Conservation (phyloP, 2,888 invertebrate genomes). For the Ceriagrion tenellum region DNA sequence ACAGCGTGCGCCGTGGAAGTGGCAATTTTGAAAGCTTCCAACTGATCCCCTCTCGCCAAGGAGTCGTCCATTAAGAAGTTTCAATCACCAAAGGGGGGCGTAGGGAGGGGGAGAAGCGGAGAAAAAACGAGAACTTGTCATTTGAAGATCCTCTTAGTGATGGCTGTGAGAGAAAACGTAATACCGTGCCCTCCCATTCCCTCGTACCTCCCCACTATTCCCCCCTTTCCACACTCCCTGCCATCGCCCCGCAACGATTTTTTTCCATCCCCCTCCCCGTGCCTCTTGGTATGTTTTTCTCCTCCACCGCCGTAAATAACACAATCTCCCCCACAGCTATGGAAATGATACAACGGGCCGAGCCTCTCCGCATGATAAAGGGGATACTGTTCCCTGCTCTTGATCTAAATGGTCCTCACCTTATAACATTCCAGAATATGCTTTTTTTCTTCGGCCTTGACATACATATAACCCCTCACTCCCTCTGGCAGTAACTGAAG, state of each 20-base stretch:
- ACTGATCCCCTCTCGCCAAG: not conserved
- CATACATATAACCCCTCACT: not conserved
- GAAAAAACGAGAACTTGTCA: not conserved
- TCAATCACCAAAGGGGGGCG: not conserved
- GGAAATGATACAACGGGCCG: not conserved
- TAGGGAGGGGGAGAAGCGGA: not conserved
- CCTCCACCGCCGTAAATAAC: not conserved
- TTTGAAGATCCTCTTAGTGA: not conserved
- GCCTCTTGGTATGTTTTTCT: not conserved
- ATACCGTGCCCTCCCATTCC: not conserved
- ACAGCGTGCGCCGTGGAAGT: not conserved
- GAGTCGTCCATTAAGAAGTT: slow-evolving; percentile 28
- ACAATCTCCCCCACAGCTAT: not conserved
- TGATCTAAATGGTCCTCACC: not conserved
- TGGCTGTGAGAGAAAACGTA: not conserved
- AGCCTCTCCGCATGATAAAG: not conserved
- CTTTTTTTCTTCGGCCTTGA: not conserved
- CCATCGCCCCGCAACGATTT: no score
- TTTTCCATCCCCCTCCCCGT: not conserved
- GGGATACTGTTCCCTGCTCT: not conserved
- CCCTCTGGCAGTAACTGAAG: not conserved
- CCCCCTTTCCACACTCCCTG: not conserved
- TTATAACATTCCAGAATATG: not conserved
- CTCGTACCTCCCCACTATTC: not conserved
- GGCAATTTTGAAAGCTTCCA: slow-evolving; percentile 26